Evolutionary conservation across 2,888 invertebrate species (phyloP).

Genomic region (Chironomus tentans): DNA sequence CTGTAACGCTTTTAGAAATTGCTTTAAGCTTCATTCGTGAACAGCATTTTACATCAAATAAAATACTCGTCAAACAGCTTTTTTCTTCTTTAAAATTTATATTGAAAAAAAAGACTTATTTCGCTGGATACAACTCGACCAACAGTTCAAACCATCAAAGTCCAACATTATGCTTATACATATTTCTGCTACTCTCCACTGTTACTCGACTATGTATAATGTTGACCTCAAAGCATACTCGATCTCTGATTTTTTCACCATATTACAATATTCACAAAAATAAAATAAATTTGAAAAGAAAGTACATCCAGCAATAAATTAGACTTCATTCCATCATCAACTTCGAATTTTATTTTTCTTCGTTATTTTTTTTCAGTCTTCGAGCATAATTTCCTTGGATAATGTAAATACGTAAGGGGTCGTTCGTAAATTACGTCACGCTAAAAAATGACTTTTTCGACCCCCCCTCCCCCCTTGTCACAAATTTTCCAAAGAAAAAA

Average conservation of each 20-base stretch:
- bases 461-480: too few species aligned
- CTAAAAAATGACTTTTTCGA: too few species aligned
- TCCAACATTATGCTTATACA: neutral
- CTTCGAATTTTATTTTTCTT: neutral
- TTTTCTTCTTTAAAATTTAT: neutral
- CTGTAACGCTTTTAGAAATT: neutral
- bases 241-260: neutral
- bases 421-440: too few species aligned
- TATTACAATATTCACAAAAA: neutral
- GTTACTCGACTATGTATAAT: neutral
- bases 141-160: slow-evolving; percentile 1
- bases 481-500: too few species aligned
- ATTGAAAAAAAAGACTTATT: neutral
- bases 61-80: slow-evolving; percentile 11
- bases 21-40: neutral
- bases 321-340: neutral
- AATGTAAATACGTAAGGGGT: neutral
- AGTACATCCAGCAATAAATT: neutral
- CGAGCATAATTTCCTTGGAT: neutral
- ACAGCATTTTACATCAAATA: slow-evolving; percentile 2
- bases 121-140: neutral
- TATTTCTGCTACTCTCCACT: neutral
- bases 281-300: neutral
- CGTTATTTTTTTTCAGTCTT: neutral
- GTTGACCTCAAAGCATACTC: neutral